A percentile compares a stretch with the other conserved stretches of the same genome.
phyloP scores from a whole-genome alignment of 2,113 vertebrate species.

The Bungarus multicinctus region DNA sequence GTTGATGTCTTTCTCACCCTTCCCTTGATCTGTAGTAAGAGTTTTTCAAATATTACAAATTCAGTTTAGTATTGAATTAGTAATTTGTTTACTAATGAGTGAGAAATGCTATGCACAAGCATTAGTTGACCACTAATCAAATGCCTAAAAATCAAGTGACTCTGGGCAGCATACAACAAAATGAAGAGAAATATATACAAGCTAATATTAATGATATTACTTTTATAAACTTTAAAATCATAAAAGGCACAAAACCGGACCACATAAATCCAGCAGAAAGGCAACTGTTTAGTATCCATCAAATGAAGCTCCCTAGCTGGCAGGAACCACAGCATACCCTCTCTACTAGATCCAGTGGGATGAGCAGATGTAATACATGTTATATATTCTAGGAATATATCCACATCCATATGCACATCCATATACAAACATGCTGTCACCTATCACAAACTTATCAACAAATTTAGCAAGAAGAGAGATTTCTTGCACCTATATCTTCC shows the following conservation, averaged over 20 bases:
- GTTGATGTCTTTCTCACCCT: constrained; percentile 34
- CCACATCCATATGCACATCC: background rate
- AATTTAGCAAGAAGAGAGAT: background rate
- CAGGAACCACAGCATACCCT: background rate
- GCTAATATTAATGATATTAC: background rate
- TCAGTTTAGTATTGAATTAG: constrained; percentile 2
- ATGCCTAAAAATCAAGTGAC: background rate
- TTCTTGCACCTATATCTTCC: background rate
- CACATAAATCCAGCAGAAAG: background rate
- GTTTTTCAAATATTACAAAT: background rate
- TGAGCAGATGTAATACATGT: background rate
- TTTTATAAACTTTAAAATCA: background rate
- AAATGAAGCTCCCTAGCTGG: background rate
- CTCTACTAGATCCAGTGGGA: background rate
- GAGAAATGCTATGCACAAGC: background rate
- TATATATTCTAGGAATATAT: background rate
- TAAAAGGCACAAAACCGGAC: background rate
- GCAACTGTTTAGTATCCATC: background rate
- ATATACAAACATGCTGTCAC: background rate
- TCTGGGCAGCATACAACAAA: background rate
- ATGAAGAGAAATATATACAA: background rate
- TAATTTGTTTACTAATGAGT: background rate
- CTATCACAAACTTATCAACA: background rate
- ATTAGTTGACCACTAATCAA: constrained; percentile 33
- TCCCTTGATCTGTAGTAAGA: background rate